Conservation (phyloP, 2,113 vertebrate genomes). For the Chloropsis cyanopogon region DNA sequence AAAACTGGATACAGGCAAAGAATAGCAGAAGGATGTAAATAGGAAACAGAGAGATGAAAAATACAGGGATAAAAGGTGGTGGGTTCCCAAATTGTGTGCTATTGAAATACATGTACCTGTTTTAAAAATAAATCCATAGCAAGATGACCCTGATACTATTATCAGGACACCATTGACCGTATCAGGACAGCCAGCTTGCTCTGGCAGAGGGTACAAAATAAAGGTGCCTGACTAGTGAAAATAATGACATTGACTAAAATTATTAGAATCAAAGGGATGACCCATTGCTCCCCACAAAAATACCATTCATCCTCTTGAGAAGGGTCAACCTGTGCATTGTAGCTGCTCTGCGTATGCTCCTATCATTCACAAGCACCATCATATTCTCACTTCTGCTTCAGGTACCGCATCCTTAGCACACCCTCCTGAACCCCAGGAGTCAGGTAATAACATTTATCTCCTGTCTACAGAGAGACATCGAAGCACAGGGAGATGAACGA, state of each 20-base stretch:
- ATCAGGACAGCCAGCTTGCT: background rate
- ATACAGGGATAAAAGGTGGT: background rate
- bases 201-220: background rate
- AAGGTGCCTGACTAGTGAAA: background rate
- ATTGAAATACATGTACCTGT: fast-evolving
- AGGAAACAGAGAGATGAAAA: background rate
- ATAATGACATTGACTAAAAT: background rate
- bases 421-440: background rate
- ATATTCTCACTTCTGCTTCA: background rate
- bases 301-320: background rate
- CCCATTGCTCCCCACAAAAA: background rate
- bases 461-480: background rate
- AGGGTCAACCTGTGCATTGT: background rate
- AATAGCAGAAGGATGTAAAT: background rate
- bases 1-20: background rate
- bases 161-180: background rate
- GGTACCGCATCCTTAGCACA: background rate
- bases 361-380: background rate
- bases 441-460: background rate
- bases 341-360: background rate
- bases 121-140: background rate
- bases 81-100: background rate
- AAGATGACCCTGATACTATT: background rate
- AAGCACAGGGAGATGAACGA: background rate
- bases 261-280: background rate